Conservation (phyloP, 35 echinoderm and acorn worm species). For the Apostichopus japonicus region DNA sequence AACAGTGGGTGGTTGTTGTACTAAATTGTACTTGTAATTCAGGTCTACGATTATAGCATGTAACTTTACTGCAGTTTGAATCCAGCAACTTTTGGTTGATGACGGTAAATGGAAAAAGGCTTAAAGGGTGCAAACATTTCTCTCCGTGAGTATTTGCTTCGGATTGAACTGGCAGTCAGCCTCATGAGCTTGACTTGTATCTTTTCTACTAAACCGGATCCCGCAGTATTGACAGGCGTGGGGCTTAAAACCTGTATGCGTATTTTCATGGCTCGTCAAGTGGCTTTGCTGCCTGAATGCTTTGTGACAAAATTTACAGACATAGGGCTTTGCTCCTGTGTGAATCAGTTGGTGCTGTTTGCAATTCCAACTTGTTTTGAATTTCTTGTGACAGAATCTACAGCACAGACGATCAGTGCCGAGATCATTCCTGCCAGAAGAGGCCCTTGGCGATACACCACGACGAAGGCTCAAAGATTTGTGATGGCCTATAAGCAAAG, state of each 20-base stretch:
- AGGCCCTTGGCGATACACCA: too few species aligned
- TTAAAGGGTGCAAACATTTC: too few species aligned
- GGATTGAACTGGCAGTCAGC: background rate
- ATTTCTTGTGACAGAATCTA: constrained; percentile 43
- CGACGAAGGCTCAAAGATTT: too few species aligned
- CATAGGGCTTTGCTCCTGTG: constrained; percentile 43
- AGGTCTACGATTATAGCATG: too few species aligned
- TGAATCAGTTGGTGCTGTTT: background rate
- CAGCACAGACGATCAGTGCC: background rate
- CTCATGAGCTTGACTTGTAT: background rate
- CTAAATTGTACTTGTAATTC: too few species aligned
- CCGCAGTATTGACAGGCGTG: constrained; percentile 64
- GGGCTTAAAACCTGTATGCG: constrained; percentile 73
- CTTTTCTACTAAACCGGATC: background rate
- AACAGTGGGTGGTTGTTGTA: too few species aligned
- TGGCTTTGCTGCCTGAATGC: constrained; percentile 63
- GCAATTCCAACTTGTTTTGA: constrained; percentile 11
- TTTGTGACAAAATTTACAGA: constrained; percentile 61
- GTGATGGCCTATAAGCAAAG: too few species aligned
- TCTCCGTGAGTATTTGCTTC: too few species aligned
- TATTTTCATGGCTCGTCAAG: constrained; percentile 56
- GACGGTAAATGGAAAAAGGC: too few species aligned
- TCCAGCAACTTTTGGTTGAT: too few species aligned
- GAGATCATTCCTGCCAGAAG: too few species aligned
- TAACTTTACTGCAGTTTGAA: too few species aligned